These are phyloP conservation scores for Zoanthus sansibaricus DNA, from an alignment of 92 coral and sea anemone genomes.

Conservation along the genomic window DNA sequence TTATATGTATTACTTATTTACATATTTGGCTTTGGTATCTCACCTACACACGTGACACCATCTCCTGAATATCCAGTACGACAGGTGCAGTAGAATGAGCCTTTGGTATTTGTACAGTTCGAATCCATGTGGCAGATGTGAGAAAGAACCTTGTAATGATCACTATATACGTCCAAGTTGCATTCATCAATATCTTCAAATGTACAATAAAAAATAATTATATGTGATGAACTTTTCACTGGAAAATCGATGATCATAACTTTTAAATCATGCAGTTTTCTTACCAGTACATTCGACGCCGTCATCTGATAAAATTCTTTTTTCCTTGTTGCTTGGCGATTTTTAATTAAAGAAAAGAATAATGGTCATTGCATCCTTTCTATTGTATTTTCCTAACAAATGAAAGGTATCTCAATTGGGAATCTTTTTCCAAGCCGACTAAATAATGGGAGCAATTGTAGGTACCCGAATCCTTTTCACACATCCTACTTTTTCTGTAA, in stretches of 20 bases:
- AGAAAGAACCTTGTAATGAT: conserved; percentile 33
- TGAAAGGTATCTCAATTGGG: too few species aligned
- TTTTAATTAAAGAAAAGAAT: too few species aligned
- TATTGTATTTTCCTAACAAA: too few species aligned
- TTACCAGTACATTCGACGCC: conserved; percentile 73
- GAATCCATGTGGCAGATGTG: conserved; percentile 68
- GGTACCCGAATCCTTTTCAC: too few species aligned
- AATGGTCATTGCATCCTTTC: too few species aligned
- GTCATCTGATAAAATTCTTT: too few species aligned
- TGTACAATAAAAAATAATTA: not conserved
- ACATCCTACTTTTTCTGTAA: too few species aligned
- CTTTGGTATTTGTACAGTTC: conserved; percentile 37
- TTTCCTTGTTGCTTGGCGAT: too few species aligned
- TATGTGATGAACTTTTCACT: not conserved
- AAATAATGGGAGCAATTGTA: too few species aligned
- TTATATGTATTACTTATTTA: too few species aligned
- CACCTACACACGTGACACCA: conserved; percentile 48
- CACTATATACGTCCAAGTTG: not conserved
- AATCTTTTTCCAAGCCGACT: too few species aligned
- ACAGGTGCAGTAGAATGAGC: conserved; percentile 42
- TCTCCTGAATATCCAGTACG: conserved; percentile 54
- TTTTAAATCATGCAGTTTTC: not conserved
- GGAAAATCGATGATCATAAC: not conserved
- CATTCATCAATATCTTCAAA: conserved; percentile 58
- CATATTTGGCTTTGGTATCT: not conserved